Evolutionary conservation across 37 sponge, comb jelly and placozoan species (phyloP).

Genomic region (Aphrocallistes beatrix): DNA sequence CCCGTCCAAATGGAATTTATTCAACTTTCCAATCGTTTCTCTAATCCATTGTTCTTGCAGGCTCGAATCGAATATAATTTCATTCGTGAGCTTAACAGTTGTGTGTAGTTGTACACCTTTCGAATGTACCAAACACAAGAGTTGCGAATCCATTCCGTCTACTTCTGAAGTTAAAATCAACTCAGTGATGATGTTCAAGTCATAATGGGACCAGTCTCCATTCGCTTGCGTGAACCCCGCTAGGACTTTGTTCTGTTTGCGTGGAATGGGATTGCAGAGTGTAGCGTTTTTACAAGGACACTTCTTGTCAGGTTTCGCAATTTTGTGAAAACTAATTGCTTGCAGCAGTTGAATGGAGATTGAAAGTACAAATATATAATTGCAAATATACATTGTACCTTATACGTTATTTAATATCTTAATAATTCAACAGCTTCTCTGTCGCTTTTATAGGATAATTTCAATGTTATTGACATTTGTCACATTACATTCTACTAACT

Average conservation of each 20-base stretch:
- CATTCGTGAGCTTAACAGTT: neutral
- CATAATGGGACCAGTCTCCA: neutral
- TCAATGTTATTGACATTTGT: too few species aligned
- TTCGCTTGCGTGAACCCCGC: neutral
- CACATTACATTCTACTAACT: too few species aligned
- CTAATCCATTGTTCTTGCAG: neutral
- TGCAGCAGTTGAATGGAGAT: too few species aligned
- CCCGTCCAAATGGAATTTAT: neutral
- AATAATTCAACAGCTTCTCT: too few species aligned
- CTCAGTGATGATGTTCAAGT: neutral
- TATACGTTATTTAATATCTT: too few species aligned
- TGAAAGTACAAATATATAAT: too few species aligned
- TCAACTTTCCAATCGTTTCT: neutral
- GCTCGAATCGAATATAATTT: neutral
- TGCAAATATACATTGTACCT: too few species aligned
- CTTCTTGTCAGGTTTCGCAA: neutral
- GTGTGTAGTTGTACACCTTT: neutral
- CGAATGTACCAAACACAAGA: neutral
- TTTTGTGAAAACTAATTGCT: too few species aligned
- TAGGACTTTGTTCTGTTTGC: neutral
- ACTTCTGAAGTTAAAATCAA: neutral
- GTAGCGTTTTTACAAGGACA: neutral
- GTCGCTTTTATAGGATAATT: too few species aligned
- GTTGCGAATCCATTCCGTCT: neutral
- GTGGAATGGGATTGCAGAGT: neutral